Conservation (phyloP, 2,797 vertebrate species). For the Anguilla pacifica region DNA sequence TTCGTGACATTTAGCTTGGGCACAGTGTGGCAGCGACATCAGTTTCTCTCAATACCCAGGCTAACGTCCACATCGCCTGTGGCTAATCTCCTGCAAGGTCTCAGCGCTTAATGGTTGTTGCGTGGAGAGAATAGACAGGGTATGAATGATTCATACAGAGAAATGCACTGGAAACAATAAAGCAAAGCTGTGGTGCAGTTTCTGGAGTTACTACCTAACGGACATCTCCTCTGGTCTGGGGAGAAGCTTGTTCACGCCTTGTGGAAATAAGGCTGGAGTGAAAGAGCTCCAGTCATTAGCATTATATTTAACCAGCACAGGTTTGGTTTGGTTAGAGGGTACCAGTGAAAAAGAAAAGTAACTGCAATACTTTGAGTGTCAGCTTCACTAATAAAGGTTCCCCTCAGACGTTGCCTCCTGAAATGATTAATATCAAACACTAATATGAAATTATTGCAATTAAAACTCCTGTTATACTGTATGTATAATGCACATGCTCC, state of each 20-base stretch:
- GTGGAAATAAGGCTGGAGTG: background rate
- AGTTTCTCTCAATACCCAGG: background rate
- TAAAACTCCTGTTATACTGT: too few relatives aligned
- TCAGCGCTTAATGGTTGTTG: background rate
- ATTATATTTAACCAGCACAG: background rate
- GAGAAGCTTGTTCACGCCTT: background rate
- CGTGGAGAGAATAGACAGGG: background rate
- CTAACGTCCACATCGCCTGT: background rate
- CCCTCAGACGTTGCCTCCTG: background rate
- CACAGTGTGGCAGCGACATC: background rate
- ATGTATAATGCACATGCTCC: background rate
- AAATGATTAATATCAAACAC: background rate
- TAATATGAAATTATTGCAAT: background rate
- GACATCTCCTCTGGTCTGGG: background rate
- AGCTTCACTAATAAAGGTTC: background rate
- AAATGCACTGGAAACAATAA: background rate
- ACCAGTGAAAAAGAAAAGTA: background rate
- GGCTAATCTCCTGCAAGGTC: background rate
- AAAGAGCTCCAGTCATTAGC: background rate
- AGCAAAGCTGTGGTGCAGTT: background rate
- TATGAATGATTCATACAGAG: constrained; percentile 10
- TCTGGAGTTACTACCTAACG: background rate
- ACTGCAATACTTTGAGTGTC: background rate
- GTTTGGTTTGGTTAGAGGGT: background rate
- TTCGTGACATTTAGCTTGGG: background rate